Evolutionary conservation across 2,888 invertebrate genomes (phyloP), one percentile per base, ranked within the genome.

Genomic region (Tuberolachnus salignus): DNA sequence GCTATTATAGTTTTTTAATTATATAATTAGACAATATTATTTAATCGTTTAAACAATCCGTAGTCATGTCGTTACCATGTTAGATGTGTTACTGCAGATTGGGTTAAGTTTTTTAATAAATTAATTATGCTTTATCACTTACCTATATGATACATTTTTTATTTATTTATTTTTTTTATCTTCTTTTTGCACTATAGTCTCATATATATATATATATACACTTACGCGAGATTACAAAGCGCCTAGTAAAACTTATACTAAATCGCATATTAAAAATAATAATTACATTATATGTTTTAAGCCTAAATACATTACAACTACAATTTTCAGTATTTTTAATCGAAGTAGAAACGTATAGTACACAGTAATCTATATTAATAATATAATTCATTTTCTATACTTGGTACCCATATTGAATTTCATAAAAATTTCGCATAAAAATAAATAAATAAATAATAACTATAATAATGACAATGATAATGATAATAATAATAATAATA

Each of bases 61-160:
- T 74, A 53, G n/a, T 63, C 9, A 53, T 73, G 11, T 73, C 6
- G 63, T 63, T 73, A 71, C 71, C 46, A 46, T 59, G n/a, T 46
- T 46, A 63, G 59, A 51, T 13, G 8, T 51, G 6, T 34, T 34
- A 34, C 34, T 34, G 34, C 51, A 49, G 51, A 72, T 73, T 6
- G 1, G 14, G 26, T 72, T 72, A 49, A 72, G 59, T 4, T 34
- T 59, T 46, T 46, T 61, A 70, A 55, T 69, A 3, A 66, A 66
- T 23, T 23, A 26, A 59, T 16, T 23, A 66, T n/a, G 19, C 19
- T 23, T 21, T 46, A 19, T 13, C 23, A 34, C 34, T 34, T n/a
- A 59, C 34, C 53, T 42, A 1, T 74, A 64, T 64, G 8, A 42
- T 53, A 34, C 19, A 44, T 1, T 23, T 74, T 73, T 16, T 21